Evolutionary conservation across 2,113 vertebrate genomes (phyloP), one percentile per base, ranked within the genome.

Genomic region (Laticauda colubrina): DNA sequence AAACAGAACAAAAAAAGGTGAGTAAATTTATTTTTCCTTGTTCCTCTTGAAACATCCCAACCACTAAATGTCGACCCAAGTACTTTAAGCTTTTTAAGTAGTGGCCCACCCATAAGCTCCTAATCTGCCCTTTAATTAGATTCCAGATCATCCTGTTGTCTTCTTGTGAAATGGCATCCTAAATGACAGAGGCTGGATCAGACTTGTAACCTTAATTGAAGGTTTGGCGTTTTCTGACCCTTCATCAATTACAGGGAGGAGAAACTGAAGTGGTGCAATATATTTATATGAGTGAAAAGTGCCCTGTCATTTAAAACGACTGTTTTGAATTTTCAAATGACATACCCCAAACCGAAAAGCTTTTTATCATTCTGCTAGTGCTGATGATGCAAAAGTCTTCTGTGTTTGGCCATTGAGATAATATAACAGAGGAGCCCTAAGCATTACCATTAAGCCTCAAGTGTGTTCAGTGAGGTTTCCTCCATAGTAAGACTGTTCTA

Each of bases 1-100:
- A 90, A 96, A 94, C 90, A 98, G 98, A 91, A 97, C 97, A 85
- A 98, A 97, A 94, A 97, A 97, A 97, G 98, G 98, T 98, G 94
- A 97, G 97, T 94, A 92, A 29, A 92, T 48, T 21, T 11, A 14
- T n/a, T 53, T n/a, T 6, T 29, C 4, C 15, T 54, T 48, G 6
- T 26, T 23, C 3, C 34, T 59, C 34, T 21, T 48, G 26, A 59
- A 56, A 0, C 88, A 91, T 56, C 69, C 26, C 0, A 2, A 14
- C 5, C 34, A 6, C 89, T 93, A 90, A 94, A 91, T 89, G 86
- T 53, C 61, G 24, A 54, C 90, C 92, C 18, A 88, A 29, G 88
- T 91, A 89, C 90, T 93, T 95, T 89, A 94, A 95, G 53, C 4
- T 39, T 95, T 56, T 88, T 0, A 92, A 94, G 23, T 93, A 94